Percentiles rank a stretch among this genome's conserved stretches.
Evolutionary conservation across 2,888 invertebrate species (phyloP).

Genomic region (Paralinhomoeus sp.): DNA sequence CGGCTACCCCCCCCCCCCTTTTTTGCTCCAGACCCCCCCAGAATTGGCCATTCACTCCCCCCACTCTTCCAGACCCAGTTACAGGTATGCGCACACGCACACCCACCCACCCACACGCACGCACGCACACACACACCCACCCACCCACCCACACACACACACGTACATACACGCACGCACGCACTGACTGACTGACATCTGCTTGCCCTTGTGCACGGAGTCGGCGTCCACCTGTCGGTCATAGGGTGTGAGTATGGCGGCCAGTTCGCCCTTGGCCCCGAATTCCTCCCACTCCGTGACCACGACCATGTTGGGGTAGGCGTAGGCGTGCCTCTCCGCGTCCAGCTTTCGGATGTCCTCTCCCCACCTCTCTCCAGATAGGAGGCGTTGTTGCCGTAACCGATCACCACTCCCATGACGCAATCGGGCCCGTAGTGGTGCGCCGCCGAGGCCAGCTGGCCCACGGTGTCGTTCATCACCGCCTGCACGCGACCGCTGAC

Average conservation of each 20-base stretch:
- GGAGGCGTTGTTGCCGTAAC: constrained; percentile 25
- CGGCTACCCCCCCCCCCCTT: too few species aligned
- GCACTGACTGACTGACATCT: too few species aligned
- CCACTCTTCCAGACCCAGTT: too few species aligned
- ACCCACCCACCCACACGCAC: too few species aligned
- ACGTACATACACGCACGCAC: too few species aligned
- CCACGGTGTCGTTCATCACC: constrained; percentile 26
- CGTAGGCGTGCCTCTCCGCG: constrained; percentile 13
- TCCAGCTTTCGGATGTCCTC: constrained; percentile 21
- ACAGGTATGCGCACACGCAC: too few species aligned
- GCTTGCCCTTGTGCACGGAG: constrained; percentile 23
- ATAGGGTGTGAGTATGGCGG: constrained; percentile 19
- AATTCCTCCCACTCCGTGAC: constrained; percentile 27
- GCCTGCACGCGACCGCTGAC: constrained; percentile 23
- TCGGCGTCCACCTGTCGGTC: constrained; percentile 20
- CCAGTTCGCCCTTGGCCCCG: constrained; percentile 22
- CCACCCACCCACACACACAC: too few species aligned
- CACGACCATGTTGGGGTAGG: constrained; percentile 21
- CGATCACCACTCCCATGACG: constrained; percentile 21
- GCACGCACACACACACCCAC: too few species aligned
- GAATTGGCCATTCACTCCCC: too few species aligned
- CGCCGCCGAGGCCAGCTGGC: constrained; percentile 23
- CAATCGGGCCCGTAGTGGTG: constrained; percentile 23
- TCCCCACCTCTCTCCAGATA: constrained; percentile 21
- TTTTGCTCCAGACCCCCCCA: too few species aligned